Base-by-base conservation (phyloP, 2,113 vertebrate species). In the Cyprinodon variegatus region DNA sequence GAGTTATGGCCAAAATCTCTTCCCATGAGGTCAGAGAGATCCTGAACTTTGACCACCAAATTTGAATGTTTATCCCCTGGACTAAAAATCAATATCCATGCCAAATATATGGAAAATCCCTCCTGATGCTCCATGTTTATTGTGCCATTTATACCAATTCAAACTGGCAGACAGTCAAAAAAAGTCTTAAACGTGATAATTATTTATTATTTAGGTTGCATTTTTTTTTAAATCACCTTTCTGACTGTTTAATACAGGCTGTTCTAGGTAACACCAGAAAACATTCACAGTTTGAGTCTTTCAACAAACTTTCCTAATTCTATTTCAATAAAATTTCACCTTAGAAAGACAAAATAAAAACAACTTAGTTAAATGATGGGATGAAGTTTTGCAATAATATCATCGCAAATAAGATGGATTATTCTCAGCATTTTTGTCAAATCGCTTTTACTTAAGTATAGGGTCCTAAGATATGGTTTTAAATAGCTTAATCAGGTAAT, bases 41-140 rank as follows among this genome's bases (percentile, higher is more conserved):
- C 61, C 39, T 73, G 62, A 65, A 63, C 72, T 74, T 65, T 53
- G 46, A 59, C 48, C n/a, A 12, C 13, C 14, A 65, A 41, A 50
- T 50, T 73, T 13, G 11, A 57, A 74, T 74, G 38, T 57, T 57
- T 38, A 65, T 65, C 48, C 46, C 12, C 2, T 29, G 29, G 20
- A 36, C 20, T 65, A 46, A n/a, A 36, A 59, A 14, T 43, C 37
- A 41, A 65, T 43, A 2, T 40, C 20, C 17, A 48, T 41, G 62
- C 72, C 46, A 65, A 59, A 57, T 53, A 22, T 65, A 17, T 65
- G 40, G 20, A 53, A 39, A 11, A 53, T 57, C 22, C 38, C 46
- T 57, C 37, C 29, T 39, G 62, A 41, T 29, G 38, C 15, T 50
- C 38, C 38, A 15, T 46, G 64, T 45, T 37, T n/a, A 61, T 20